Conservation (phyloP, 30 jellyfish, hydroid and myxozoan species). For the Pseudorhiza aurosa region DNA sequence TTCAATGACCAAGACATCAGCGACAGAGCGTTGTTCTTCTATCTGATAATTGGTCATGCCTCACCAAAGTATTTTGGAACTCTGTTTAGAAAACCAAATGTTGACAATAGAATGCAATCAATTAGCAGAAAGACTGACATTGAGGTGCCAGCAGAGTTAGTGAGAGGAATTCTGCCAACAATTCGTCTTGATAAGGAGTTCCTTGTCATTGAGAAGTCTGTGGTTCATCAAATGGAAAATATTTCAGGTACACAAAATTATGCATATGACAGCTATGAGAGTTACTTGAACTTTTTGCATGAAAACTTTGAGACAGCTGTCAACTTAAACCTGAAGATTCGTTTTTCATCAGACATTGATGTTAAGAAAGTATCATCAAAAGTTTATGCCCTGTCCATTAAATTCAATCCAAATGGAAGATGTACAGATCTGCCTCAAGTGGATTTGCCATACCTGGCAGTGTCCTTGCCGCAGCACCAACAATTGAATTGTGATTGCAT, state of each 20-base stretch:
- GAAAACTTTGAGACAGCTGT: conserved; percentile 22
- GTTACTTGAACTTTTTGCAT: conserved; percentile 6
- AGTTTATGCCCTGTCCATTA: conserved; percentile 47
- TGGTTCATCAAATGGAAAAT: background rate
- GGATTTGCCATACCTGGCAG: conserved; percentile 10
- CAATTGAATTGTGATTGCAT: background rate
- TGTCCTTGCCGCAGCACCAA: background rate
- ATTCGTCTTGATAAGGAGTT: conserved; percentile 17
- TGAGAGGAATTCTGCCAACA: conserved; percentile 59
- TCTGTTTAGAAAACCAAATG: conserved; percentile 21
- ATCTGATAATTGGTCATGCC: conserved; percentile 71
- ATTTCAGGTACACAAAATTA: background rate
- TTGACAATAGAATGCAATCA: conserved; percentile 19
- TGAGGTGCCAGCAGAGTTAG: conserved; percentile 50
- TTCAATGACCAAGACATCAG: conserved; percentile 52
- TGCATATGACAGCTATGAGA: background rate
- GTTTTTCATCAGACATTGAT: background rate
- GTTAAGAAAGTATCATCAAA: background rate
- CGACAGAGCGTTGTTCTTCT: conserved; percentile 74
- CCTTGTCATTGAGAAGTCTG: conserved; percentile 11
- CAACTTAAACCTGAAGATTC: conserved; percentile 8
- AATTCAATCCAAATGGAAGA: conserved; percentile 23
- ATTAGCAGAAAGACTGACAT: conserved; percentile 24
- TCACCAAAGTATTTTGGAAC: conserved; percentile 61
- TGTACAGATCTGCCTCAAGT: conserved; percentile 25